These are phyloP conservation scores for Drosophila trapezifrons DNA, from an alignment of 1,140 invertebrate genomes.

Conservation along the genomic window DNA sequence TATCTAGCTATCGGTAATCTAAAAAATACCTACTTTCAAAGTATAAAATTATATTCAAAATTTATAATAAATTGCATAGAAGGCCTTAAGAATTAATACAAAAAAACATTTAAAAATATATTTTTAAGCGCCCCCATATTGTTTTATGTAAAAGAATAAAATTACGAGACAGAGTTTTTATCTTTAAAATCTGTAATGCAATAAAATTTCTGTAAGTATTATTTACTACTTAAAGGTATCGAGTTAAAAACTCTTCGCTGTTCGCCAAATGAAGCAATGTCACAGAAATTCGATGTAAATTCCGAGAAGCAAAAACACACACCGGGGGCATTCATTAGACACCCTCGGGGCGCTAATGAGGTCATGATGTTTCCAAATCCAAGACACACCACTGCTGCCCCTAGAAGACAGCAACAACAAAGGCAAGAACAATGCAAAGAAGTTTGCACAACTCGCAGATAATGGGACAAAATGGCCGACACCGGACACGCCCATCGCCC, in stretches of 20 bases:
- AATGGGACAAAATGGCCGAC: conserved; percentile 48
- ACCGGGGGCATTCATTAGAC: conserved; percentile 69
- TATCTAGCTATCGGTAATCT: background rate
- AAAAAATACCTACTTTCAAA: too few species aligned
- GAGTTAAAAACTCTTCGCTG: background rate
- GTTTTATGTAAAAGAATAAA: too few species aligned
- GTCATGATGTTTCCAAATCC: conserved; percentile 64
- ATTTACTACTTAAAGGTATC: conserved; percentile 5
- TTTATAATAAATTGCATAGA: too few species aligned
- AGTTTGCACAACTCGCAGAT: conserved; percentile 24
- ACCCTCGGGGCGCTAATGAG: conserved; percentile 57
- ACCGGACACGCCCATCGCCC: conserved; percentile 26
- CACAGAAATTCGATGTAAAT: conserved; percentile 78
- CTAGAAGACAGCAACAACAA: conserved; percentile 32
- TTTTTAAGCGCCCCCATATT: background rate
- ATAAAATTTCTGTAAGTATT: background rate
- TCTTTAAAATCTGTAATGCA: too few species aligned
- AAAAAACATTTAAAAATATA: background rate
- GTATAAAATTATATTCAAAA: background rate
- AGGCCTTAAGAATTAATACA: too few species aligned
- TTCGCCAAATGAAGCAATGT: conserved; percentile 52
- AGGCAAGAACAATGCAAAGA: conserved; percentile 19
- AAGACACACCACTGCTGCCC: conserved; percentile 32
- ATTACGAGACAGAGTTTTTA: too few species aligned
- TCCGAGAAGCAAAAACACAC: conserved; percentile 57